A percentile compares a stretch with the other conserved stretches of the same genome.
phyloP scores from a whole-genome alignment of 2,888 invertebrate species.

The Andrena minutula region DNA sequence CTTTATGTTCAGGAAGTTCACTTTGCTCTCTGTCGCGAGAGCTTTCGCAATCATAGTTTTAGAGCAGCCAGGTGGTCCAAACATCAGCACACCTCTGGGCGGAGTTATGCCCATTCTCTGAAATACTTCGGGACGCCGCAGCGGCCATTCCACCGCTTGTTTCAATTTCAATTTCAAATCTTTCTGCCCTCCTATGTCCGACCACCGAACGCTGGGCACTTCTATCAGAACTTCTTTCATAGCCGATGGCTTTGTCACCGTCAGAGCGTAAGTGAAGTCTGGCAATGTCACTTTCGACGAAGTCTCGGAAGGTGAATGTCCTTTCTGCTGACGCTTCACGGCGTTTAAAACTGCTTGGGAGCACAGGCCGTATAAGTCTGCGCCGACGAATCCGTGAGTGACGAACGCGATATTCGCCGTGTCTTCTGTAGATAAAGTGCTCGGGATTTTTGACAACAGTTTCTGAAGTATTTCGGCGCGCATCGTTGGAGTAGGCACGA shows the following conservation, averaged over 20 bases:
- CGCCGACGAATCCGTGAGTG: conserved; percentile 96
- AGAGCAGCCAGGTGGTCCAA: conserved; percentile 99
- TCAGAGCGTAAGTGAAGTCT: conserved; percentile 89
- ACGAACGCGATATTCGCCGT: conserved; percentile 89
- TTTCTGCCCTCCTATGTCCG: conserved; percentile 96
- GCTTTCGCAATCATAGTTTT: conserved; percentile 99
- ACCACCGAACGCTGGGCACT: conserved; percentile 95
- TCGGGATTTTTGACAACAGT: conserved; percentile 87
- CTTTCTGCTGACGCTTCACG: conserved; percentile 83
- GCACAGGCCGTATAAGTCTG: conserved; percentile 92
- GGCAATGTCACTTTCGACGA: conserved; percentile 78
- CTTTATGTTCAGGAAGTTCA: conserved; percentile 98
- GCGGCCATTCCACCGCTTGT: conserved; percentile 97
- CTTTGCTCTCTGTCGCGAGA: conserved; percentile 96
- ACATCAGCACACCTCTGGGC: conserved; percentile 96
- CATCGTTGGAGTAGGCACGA: conserved; percentile 89
- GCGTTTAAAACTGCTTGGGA: conserved; percentile 90
- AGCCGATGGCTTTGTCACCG: conserved; percentile 93
- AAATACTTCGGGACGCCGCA: conserved; percentile 94
- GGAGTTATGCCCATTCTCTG: conserved; percentile 92
- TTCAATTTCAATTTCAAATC: conserved; percentile 93
- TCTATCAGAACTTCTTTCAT: conserved; percentile 96
- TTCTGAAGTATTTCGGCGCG: conserved; percentile 90
- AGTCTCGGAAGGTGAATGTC: conserved; percentile 13
- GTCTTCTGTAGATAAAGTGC: conserved; percentile 87